Conservation (phyloP, 2,113 vertebrate genomes). For the human (Homo sapiens) region DNA sequence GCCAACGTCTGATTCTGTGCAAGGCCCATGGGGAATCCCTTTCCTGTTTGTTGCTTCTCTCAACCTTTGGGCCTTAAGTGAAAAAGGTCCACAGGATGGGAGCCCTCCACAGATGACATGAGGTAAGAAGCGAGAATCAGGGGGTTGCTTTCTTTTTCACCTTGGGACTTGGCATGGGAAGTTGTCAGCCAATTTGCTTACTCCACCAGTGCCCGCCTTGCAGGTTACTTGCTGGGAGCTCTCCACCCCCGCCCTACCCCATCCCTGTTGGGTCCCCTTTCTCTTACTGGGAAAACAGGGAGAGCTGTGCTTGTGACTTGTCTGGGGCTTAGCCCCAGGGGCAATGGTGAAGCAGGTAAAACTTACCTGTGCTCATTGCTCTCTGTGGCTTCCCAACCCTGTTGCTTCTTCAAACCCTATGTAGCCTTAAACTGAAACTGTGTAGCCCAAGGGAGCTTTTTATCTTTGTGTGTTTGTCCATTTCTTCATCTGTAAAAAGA, state of each 20-base stretch:
- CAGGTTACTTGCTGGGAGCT: not conserved
- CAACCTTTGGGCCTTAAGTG: not conserved
- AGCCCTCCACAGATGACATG: not conserved
- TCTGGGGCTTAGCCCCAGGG: not conserved
- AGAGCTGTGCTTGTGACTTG: not conserved
- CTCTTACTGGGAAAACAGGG: not conserved
- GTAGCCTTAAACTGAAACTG: too few relatives aligned
- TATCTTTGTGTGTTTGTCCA: not conserved
- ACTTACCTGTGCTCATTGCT: not conserved
- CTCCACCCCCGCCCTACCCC: not conserved
- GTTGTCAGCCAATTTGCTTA: not conserved
- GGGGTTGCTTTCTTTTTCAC: not conserved
- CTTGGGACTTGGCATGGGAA: not conserved
- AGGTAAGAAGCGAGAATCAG: not conserved
- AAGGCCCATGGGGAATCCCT: not conserved
- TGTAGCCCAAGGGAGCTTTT: not conserved
- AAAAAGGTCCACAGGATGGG: not conserved
- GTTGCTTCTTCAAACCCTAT: not conserved
- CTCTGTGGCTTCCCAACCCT: not conserved
- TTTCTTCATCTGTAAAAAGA: not conserved
- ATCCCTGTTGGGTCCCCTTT: not conserved
- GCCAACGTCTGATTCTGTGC: not conserved
- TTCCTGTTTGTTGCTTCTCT: not conserved
- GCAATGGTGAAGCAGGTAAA: not conserved
- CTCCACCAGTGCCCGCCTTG: not conserved